Evolutionary conservation across 2,113 vertebrate species (phyloP).

Genomic region (Larimichthys crocea): DNA sequence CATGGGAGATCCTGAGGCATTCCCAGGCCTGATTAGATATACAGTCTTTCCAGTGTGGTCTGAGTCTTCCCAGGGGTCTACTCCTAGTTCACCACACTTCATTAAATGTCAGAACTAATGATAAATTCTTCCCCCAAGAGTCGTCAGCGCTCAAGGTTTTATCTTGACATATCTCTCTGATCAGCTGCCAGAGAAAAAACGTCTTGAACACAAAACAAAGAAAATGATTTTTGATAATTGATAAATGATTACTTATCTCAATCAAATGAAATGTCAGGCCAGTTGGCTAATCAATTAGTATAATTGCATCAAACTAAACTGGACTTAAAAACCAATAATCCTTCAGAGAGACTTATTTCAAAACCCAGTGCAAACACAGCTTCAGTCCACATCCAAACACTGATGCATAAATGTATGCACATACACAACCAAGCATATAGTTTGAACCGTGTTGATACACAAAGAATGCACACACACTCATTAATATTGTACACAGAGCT

Average conservation of each 20-base stretch:
- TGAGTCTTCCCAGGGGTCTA: neutral
- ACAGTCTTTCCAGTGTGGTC: neutral
- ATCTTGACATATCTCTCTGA: neutral
- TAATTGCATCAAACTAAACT: neutral
- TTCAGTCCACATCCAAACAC: neutral
- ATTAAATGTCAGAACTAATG: slow-evolving; percentile 8
- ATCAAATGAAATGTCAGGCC: too few relatives aligned
- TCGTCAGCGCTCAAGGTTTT: neutral
- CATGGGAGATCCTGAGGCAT: neutral
- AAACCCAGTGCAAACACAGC: neutral
- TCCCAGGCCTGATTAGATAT: neutral
- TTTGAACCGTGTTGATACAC: neutral
- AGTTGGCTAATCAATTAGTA: neutral
- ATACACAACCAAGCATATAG: neutral
- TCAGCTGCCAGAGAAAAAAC: neutral
- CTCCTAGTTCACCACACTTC: neutral
- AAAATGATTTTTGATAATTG: neutral
- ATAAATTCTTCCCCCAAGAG: neutral
- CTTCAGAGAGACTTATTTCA: neutral
- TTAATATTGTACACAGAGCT: neutral
- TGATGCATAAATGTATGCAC: neutral
- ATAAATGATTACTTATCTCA: too few relatives aligned
- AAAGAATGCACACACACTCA: neutral
- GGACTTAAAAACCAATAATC: neutral
- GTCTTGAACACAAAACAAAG: neutral